Base-by-base conservation (phyloP, 2,797 vertebrate genomes). In the Cyprinella venusta region DNA sequence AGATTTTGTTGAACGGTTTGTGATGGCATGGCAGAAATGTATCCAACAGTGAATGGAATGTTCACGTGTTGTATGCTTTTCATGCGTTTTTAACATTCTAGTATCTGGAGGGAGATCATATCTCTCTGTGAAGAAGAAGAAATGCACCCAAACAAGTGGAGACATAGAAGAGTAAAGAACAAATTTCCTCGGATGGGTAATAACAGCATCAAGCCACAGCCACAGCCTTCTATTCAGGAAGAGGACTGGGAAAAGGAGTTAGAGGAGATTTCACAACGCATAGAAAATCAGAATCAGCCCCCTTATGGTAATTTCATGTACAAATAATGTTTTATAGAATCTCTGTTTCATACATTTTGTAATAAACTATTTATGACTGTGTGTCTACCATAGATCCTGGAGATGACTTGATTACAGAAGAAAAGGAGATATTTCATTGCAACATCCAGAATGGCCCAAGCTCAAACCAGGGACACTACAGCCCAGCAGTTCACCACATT, bases 181-280 rank as follows among this genome's bases (percentile, higher is more conserved):
- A 12, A 26, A 6, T 3, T 13, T 36, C 18, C 2, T 21, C 40
- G 19, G 21, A 26, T 38, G 38, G 3, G 15, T 13, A n/a, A 72
- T 7, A 8, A 13, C 26, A 61, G 13, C 6, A 18, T 72, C 26
- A 61, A 48, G 5, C 54, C 63, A 1, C 2, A 33, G 38, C 68
- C 21, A 8, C 30, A 61, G 5, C 63, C 30, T 8, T 30, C 72
- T 5, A n/a, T 0, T 18, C 83, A 85, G 52, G 64, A 88, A 24
- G 94, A 95, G 56, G 91, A 95, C 91, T 96, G 94, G 94, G 94
- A 94, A 63, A 83, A 70, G 33, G 94, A 95, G 82, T 85, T 92
- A 48, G 80, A 87, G 67, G 90, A 92, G 12, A 80, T 87, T 42
- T 69, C 36, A 0, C 0, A 56, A 38, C 26, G 8, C 15, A 81